Conservation (phyloP, 1,140 invertebrate genomes). For the Mercenaria mercenaria region DNA sequence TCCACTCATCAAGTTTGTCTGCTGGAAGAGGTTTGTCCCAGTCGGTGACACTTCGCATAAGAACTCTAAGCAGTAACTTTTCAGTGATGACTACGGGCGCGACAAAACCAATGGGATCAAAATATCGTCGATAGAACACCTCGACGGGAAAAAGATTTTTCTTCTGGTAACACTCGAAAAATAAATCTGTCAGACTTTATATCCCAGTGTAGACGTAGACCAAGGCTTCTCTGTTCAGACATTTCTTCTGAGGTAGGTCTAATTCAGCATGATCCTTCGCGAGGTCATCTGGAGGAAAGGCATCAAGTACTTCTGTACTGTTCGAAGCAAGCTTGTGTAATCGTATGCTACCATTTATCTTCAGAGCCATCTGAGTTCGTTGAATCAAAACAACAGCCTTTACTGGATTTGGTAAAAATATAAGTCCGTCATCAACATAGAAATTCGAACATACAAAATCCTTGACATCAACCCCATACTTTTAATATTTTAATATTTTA, state of each 20-base stretch:
- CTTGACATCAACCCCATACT: conserved; percentile 6
- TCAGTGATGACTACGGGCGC: conserved; percentile 63
- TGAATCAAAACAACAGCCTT: conserved; percentile 57
- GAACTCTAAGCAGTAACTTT: conserved; percentile 57
- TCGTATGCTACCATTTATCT: conserved; percentile 17
- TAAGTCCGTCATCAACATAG: conserved; percentile 67
- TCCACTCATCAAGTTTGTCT: conserved; percentile 42
- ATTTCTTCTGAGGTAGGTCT: too few species aligned
- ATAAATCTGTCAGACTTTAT: conserved; percentile 49
- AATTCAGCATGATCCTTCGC: too few species aligned
- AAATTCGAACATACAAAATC: conserved; percentile 61
- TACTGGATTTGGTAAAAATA: background rate
- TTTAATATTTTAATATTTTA: too few species aligned
- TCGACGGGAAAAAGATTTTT: conserved; percentile 63
- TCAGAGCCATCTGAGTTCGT: conserved; percentile 35
- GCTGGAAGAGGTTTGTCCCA: conserved; percentile 67
- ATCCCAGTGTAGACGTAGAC: conserved; percentile 65
- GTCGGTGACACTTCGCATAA: background rate
- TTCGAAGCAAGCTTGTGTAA: conserved; percentile 67
- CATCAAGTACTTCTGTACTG: conserved; percentile 36
- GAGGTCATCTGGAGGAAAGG: conserved; percentile 49
- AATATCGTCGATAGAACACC: conserved; percentile 47
- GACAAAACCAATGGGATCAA: conserved; percentile 66
- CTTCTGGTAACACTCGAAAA: conserved; percentile 21
- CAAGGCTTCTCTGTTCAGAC: conserved; percentile 63